These are phyloP conservation scores for Phalacrocorax carbo DNA, from an alignment of 2,113 vertebrate species.

Conservation along the genomic window DNA sequence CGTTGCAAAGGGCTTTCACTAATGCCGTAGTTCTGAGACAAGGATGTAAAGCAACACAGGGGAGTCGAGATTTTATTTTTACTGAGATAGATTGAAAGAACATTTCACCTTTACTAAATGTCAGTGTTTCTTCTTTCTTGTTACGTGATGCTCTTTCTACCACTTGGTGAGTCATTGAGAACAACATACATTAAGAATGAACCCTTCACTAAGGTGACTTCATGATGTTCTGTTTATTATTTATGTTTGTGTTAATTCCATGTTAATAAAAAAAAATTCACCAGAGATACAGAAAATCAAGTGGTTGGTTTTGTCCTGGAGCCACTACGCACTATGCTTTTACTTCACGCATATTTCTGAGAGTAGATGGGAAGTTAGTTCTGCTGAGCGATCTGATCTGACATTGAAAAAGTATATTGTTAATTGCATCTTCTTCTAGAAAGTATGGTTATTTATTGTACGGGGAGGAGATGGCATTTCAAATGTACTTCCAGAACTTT, in stretches of 20 bases:
- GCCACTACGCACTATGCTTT: not conserved
- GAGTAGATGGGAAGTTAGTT: not conserved
- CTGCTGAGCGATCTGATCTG: not conserved
- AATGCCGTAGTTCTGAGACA: not conserved
- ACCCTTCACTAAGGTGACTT: constrained; percentile 8
- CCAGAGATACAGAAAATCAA: not conserved
- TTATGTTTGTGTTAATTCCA: constrained; percentile 12
- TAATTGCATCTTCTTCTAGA: not conserved
- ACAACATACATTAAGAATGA: not conserved
- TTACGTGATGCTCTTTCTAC: not conserved
- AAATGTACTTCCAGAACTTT: not conserved
- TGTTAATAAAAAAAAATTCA: not conserved
- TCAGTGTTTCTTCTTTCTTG: constrained; percentile 14
- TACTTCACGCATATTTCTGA: not conserved
- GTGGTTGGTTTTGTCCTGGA: not conserved
- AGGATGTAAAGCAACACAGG: not conserved
- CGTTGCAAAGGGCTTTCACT: constrained; percentile 12
- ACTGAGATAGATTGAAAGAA: constrained; percentile 27
- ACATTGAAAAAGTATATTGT: not conserved
- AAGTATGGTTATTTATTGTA: not conserved
- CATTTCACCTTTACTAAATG: not conserved
- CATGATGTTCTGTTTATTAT: not conserved
- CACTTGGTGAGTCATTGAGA: not conserved
- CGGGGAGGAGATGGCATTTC: not conserved
- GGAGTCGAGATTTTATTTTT: not conserved